Conservation (phyloP, 2,797 vertebrate genomes). For the Masticophis lateralis region DNA sequence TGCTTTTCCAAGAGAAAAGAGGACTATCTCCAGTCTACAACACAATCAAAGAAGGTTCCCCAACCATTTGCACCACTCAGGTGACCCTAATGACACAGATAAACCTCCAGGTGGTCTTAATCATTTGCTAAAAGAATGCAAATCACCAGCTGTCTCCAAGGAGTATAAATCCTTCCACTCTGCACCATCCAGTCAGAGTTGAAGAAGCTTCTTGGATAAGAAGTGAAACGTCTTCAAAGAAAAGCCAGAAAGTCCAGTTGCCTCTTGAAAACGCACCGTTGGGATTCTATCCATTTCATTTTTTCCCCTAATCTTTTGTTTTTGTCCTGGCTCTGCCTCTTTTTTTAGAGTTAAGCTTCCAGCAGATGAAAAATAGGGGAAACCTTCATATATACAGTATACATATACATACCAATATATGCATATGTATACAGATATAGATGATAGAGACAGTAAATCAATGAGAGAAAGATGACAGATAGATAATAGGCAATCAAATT, state of each 20-base stretch:
- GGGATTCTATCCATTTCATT: not conserved
- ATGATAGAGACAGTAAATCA: not conserved
- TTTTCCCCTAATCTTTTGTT: not conserved
- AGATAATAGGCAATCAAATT: not conserved
- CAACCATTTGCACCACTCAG: too few species aligned
- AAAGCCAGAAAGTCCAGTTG: too few species aligned
- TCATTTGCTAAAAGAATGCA: too few species aligned
- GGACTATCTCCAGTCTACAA: not conserved
- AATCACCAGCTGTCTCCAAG: too few species aligned
- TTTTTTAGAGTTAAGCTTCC: not conserved
- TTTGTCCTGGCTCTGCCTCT: not conserved
- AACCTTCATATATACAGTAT: not conserved
- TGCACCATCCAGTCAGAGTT: too few species aligned
- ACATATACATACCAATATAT: not conserved
- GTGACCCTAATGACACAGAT: too few species aligned
- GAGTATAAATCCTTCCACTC: too few species aligned
- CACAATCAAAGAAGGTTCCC: not conserved
- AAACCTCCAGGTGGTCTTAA: too few species aligned
- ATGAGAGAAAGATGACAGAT: not conserved
- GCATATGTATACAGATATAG: too few species aligned
- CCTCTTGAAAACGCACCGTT: too few species aligned
- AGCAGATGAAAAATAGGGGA: not conserved
- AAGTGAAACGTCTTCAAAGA: too few species aligned
- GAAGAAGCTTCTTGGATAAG: too few species aligned
- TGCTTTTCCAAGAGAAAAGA: not conserved